These are phyloP conservation scores for Rhineura floridana DNA, from an alignment of 2,113 vertebrate genomes.

Conservation along the genomic window DNA sequence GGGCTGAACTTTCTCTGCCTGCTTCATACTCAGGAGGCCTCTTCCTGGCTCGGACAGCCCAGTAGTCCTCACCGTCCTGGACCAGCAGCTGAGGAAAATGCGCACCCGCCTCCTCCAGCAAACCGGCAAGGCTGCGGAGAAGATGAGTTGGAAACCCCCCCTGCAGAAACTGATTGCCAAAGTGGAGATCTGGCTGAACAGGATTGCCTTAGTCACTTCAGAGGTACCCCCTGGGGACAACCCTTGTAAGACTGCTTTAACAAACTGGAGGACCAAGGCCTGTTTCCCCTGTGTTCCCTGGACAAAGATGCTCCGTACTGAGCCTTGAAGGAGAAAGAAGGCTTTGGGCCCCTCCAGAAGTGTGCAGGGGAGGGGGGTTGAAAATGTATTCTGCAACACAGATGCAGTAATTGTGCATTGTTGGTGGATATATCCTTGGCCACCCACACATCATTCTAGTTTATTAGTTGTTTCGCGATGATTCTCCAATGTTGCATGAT, in stretches of 20 bases:
- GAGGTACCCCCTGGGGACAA: constrained; percentile 58
- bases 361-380: too few relatives aligned
- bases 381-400: background rate
- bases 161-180: constrained; percentile 43
- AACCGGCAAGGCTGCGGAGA: background rate
- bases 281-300: background rate
- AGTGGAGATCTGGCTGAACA: constrained; percentile 66
- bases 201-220: background rate
- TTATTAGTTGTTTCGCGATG: too few relatives aligned
- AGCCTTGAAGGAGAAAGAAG: background rate
- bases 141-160: background rate
- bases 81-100: constrained; percentile 59
- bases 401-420: background rate
- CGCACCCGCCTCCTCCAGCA: constrained; percentile 47
- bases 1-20: too few relatives aligned
- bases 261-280: background rate
- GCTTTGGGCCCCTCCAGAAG: too few relatives aligned
- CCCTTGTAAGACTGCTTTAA: accelerated
- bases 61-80: constrained; percentile 48
- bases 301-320: background rate
- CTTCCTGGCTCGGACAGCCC: constrained; percentile 43
- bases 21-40: constrained; percentile 38
- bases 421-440: too few relatives aligned
- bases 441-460: too few relatives aligned
- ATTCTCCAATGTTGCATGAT: too few relatives aligned